Evolutionary conservation across 2,113 vertebrate species (phyloP).

Genomic region (Hippocampus barbouri): DNA sequence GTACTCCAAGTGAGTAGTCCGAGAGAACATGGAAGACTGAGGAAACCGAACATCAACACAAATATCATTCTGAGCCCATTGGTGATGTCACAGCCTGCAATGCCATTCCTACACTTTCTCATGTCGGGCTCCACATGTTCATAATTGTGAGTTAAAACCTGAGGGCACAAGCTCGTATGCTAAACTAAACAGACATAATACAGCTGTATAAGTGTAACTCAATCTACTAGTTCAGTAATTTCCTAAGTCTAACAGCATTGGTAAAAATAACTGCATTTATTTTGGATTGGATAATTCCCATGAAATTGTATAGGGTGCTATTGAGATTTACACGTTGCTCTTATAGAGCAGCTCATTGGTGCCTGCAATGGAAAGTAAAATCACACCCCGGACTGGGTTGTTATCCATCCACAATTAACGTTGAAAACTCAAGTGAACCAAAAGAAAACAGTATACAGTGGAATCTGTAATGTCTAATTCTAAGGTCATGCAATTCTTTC

Average conservation of each 20-base stretch:
- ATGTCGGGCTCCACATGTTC: conserved; percentile 25
- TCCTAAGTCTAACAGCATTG: conserved; percentile 2
- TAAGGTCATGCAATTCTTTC: too few relatives aligned
- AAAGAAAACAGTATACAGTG: too few relatives aligned
- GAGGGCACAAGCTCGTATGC: conserved; percentile 17
- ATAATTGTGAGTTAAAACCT: conserved; percentile 14
- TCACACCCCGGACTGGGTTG: not conserved
- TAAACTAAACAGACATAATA: conserved; percentile 20
- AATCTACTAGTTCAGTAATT: not conserved
- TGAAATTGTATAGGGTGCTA: conserved; percentile 11
- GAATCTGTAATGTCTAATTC: too few relatives aligned
- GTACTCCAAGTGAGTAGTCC: too few relatives aligned
- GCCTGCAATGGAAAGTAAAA: conserved; percentile 27
- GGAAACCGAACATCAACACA: not conserved
- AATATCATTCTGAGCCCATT: not conserved
- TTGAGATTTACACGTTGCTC: conserved; percentile 34
- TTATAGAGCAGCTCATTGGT: conserved; percentile 30
- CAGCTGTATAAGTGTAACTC: conserved; percentile 5
- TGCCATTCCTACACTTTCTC: conserved; percentile 22
- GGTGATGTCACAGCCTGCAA: conserved; percentile 30
- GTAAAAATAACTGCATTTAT: not conserved
- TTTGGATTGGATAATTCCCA: not conserved
- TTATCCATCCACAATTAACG: too few relatives aligned
- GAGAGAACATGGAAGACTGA: too few relatives aligned
- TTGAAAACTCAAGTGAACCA: too few relatives aligned